Percentiles rank a stretch among this genome's conserved stretches.
These are phyloP conservation scores for Scortum barcoo DNA, from an alignment of 2,113 vertebrate genomes.

Conservation along the genomic window DNA sequence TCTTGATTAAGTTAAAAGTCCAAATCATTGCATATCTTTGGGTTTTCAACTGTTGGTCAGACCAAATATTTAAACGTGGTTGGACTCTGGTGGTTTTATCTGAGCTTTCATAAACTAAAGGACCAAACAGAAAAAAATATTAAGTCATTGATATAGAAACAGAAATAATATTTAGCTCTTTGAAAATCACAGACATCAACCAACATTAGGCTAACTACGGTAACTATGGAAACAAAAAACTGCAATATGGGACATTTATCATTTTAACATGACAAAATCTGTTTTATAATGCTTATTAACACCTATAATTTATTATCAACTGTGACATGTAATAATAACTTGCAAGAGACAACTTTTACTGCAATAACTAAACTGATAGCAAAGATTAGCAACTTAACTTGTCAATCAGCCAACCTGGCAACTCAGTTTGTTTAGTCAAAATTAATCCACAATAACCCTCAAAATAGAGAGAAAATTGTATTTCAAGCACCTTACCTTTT, in stretches of 20 bases:
- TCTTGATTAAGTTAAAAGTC: neutral
- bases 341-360: neutral
- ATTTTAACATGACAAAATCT: neutral
- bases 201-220: neutral
- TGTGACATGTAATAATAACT: neutral
- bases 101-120: neutral
- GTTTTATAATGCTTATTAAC: neutral
- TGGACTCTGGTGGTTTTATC: neutral
- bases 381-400: neutral
- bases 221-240: neutral
- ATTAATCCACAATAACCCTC: no score
- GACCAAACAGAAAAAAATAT: neutral
- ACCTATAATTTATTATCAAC: neutral
- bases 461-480: neutral
- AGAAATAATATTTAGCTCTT: neutral
- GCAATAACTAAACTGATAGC: neutral
- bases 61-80: neutral
- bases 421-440: neutral
- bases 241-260: neutral
- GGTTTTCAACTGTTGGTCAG: neutral
- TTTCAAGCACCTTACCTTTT: neutral
- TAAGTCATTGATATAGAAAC: neutral
- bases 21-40: neutral
- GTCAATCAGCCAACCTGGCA: conserved; percentile 5
- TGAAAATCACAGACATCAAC: neutral